phyloP scores from a whole-genome alignment of 2,888 invertebrate species.

The Chrysomela aeneicollis region DNA sequence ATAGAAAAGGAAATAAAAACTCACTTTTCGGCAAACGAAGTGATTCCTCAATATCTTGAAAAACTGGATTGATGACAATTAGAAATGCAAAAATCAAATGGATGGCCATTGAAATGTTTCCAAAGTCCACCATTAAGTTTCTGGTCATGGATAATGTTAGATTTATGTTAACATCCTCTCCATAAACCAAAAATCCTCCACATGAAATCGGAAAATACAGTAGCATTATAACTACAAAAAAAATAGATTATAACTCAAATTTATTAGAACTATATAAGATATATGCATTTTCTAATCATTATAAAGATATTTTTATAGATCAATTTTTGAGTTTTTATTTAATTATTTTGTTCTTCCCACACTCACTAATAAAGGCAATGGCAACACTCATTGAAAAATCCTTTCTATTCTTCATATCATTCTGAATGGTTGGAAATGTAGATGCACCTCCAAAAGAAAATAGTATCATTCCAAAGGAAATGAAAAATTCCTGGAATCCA shows the following conservation, averaged over 20 bases:
- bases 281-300: no score
- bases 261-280: not conserved
- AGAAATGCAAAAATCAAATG: slow-evolving; percentile 74
- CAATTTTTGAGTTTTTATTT: no score
- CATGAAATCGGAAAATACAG: slow-evolving; percentile 69
- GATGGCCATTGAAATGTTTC: slow-evolving; percentile 69
- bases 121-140: slow-evolving; percentile 66
- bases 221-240: slow-evolving; percentile 64
- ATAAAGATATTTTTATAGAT: no score
- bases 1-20: slow-evolving; percentile 42
- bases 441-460: slow-evolving; percentile 79
- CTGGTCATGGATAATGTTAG: slow-evolving; percentile 66
- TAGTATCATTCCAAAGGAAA: slow-evolving; percentile 74
- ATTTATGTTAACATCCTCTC: slow-evolving; percentile 68
- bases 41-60: slow-evolving; percentile 74
- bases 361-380: slow-evolving; percentile 68
- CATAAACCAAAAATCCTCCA: slow-evolving; percentile 71
- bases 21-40: slow-evolving; percentile 69
- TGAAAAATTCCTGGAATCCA: slow-evolving; percentile 70
- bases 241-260: no score
- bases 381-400: slow-evolving; percentile 71
- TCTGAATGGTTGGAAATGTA: slow-evolving; percentile 81
- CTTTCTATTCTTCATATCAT: slow-evolving; percentile 74
- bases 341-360: not conserved
- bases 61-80: slow-evolving; percentile 76